Percentiles rank a stretch among this genome's conserved stretches.
phyloP scores from a whole-genome alignment of 2,113 vertebrate species.

The Coturnix japonica region DNA sequence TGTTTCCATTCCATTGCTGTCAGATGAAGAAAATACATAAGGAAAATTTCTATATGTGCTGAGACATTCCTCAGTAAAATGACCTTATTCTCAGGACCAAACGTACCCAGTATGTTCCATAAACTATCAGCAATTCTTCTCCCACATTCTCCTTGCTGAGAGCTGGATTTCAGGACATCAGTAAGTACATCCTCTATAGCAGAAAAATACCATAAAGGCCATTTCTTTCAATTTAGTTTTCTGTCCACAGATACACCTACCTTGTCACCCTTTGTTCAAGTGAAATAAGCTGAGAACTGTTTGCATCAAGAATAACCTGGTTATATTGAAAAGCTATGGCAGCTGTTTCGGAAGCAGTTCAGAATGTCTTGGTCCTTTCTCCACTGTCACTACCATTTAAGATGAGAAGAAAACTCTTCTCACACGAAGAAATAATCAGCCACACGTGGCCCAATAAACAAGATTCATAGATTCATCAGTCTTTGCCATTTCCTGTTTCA shows the following conservation, averaged over 20 bases:
- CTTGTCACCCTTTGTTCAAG: not conserved
- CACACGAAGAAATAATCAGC: not conserved
- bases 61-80: not conserved
- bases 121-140: not conserved
- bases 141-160: not conserved
- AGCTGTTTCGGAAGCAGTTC: not conserved
- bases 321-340: not conserved
- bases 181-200: not conserved
- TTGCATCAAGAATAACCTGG: not conserved
- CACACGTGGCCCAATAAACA: not conserved
- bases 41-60: not conserved
- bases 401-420: not conserved
- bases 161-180: not conserved
- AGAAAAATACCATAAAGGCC: not conserved
- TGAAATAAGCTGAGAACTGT: not conserved
- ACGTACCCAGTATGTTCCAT: not conserved
- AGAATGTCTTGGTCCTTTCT: not conserved
- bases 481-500: not conserved
- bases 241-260: not conserved
- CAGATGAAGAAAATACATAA: not conserved
- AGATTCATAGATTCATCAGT: not conserved
- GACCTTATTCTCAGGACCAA: not conserved
- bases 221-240: not conserved
- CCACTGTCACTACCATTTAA: not conserved
- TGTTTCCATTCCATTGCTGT: not conserved